Evolutionary conservation across 2,888 invertebrate species (phyloP).

Genomic region (Cyclophora albipunctata): DNA sequence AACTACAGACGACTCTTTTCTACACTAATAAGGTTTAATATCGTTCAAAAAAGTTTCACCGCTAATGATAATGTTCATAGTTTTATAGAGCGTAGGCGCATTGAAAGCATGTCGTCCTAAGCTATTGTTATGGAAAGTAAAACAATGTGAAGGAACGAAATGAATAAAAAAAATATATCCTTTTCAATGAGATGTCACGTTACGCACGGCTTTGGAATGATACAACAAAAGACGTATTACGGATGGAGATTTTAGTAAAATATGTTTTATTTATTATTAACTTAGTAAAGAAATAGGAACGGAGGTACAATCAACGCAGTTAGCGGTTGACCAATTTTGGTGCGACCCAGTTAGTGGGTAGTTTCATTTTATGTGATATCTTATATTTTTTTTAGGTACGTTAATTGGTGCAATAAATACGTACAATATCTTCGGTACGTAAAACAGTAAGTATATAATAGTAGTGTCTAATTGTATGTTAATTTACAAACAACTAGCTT

Average conservation of each 20-base stretch:
- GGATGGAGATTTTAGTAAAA: too few species aligned
- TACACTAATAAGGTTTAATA: constrained; percentile 12
- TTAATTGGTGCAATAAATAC: too few species aligned
- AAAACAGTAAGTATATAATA: neutral
- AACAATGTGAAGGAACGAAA: constrained; percentile 46
- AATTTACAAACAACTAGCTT: too few species aligned
- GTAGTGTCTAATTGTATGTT: too few species aligned
- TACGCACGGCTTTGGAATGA: constrained; percentile 42
- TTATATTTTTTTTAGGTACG: too few species aligned
- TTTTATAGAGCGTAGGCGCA: constrained; percentile 67
- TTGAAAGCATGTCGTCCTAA: constrained; percentile 58
- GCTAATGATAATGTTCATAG: constrained; percentile 53
- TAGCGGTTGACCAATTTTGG: too few species aligned
- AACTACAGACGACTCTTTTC: neutral
- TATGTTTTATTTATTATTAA: too few species aligned
- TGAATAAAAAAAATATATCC: constrained; percentile 34
- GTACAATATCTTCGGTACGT: too few species aligned
- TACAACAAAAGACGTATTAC: neutral
- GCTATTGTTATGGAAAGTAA: constrained; percentile 52
- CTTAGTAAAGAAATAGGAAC: too few species aligned
- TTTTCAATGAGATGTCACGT: constrained; percentile 8
- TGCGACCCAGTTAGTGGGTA: too few species aligned
- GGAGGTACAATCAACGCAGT: too few species aligned
- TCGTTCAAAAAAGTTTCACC: constrained; percentile 18
- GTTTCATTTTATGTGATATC: too few species aligned